These are phyloP conservation scores for Leptinotarsa tumamoca DNA, from an alignment of 2,888 invertebrate genomes.

Conservation along the genomic window DNA sequence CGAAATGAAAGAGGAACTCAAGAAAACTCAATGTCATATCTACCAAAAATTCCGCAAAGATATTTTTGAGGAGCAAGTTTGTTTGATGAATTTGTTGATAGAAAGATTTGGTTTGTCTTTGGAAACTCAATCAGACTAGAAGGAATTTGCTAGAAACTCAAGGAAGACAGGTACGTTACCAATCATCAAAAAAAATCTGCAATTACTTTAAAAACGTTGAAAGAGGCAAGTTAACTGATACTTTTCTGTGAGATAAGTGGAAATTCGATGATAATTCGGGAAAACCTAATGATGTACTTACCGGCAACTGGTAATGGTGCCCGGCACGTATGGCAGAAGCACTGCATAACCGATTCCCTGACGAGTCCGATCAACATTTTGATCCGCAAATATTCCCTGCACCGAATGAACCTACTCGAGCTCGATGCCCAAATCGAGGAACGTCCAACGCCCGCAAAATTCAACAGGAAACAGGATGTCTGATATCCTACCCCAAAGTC, in stretches of 20 bases:
- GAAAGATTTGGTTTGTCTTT: no score
- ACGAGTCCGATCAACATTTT: conserved; percentile 90
- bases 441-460: conserved; percentile 16
- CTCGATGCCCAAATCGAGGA: not conserved
- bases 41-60: no score
- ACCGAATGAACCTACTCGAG: not conserved
- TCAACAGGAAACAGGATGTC: conserved; percentile 25
- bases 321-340: conserved; percentile 93
- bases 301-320: conserved; percentile 85
- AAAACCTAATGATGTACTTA: conserved; percentile 66
- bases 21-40: no score
- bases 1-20: no score
- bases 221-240: no score
- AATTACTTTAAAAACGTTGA: no score
- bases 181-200: no score
- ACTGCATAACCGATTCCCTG: conserved; percentile 92
- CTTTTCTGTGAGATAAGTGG: no score
- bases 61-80: no score
- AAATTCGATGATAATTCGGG: conserved; percentile 18
- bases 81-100: no score
- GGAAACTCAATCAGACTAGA: not conserved
- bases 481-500: conserved; percentile 16
- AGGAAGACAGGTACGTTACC: no score
- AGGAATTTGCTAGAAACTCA: no score
- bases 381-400: conserved; percentile 30